A percentile compares a stretch with the other conserved stretches of the same genome.
Conservation (phyloP, 2,888 invertebrate genomes). For the Argyresthia goedartella region DNA sequence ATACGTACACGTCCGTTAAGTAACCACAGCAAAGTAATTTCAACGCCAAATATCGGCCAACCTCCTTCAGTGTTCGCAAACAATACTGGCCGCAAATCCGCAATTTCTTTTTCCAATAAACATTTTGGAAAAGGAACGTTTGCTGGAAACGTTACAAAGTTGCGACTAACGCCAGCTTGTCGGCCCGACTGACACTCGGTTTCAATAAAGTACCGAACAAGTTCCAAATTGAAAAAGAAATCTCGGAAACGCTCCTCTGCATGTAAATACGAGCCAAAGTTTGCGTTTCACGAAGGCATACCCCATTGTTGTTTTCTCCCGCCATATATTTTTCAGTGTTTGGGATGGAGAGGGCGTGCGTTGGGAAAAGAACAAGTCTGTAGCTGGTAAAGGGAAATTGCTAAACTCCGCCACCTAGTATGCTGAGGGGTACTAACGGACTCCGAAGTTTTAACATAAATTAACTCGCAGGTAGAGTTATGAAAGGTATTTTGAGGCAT, state of each 20-base stretch:
- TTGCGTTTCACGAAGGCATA: neutral
- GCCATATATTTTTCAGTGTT: neutral
- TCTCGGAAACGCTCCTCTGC: slow-evolving; percentile 31
- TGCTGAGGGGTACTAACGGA: neutral
- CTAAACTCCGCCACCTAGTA: slow-evolving; percentile 24
- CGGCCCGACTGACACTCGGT: slow-evolving; percentile 15
- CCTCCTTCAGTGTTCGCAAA: neutral
- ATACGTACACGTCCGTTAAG: neutral
- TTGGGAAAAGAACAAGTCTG: no score
- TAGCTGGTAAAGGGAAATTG: slow-evolving; percentile 28
- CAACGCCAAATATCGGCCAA: neutral
- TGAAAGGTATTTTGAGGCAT: neutral
- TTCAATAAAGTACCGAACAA: slow-evolving; percentile 52
- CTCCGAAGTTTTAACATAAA: slow-evolving; percentile 2
- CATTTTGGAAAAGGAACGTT: slow-evolving; percentile 1
- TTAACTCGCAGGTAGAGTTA: slow-evolving; percentile 2
- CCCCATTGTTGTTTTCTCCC: neutral
- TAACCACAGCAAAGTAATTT: neutral
- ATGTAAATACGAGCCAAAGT: slow-evolving; percentile 36
- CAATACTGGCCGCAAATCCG: neutral
- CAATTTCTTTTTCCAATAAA: neutral
- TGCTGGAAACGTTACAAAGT: slow-evolving; percentile 1
- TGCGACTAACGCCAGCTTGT: slow-evolving; percentile 5
- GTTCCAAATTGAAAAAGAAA: slow-evolving; percentile 58
- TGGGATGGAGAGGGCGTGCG: neutral